Conservation (phyloP, 2,113 vertebrate genomes). For the Tor tambroides region DNA sequence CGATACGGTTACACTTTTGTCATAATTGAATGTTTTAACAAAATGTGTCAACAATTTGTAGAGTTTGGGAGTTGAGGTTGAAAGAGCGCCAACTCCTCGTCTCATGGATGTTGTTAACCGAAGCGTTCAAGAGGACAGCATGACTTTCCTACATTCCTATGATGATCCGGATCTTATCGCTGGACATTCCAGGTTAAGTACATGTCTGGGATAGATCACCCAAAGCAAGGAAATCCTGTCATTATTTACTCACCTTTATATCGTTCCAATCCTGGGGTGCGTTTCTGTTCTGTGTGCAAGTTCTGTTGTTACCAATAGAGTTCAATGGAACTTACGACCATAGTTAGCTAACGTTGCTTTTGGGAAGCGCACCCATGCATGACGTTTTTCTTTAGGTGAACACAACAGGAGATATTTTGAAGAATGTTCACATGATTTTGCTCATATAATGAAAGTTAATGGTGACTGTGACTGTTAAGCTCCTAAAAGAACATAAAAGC, state of each 20-base stretch:
- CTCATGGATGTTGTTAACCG: conserved; percentile 73
- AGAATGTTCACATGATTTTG: background rate
- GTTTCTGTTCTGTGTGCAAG: too few species aligned
- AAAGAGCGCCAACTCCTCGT: conserved; percentile 68
- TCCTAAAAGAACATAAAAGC: too few species aligned
- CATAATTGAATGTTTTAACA: background rate
- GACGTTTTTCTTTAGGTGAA: background rate
- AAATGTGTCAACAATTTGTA: conserved; percentile 44
- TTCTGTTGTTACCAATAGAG: too few species aligned
- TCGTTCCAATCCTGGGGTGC: background rate
- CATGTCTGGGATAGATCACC: background rate
- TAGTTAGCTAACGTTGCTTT: too few species aligned
- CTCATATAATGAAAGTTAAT: background rate
- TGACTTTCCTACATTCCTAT: conserved; percentile 76
- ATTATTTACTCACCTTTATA: background rate
- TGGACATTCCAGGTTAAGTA: conserved; percentile 75
- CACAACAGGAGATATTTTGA: background rate
- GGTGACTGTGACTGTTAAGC: background rate
- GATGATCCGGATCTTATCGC: conserved; percentile 77
- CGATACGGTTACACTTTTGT: background rate
- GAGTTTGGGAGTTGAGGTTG: conserved; percentile 77
- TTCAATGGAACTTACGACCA: too few species aligned
- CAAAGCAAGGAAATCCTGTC: background rate
- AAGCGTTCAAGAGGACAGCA: conserved; percentile 71
- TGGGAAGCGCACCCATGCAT: background rate